Evolutionary conservation across 2,888 invertebrate genomes (phyloP).

Genomic region (Prostheceraeus crozeri): DNA sequence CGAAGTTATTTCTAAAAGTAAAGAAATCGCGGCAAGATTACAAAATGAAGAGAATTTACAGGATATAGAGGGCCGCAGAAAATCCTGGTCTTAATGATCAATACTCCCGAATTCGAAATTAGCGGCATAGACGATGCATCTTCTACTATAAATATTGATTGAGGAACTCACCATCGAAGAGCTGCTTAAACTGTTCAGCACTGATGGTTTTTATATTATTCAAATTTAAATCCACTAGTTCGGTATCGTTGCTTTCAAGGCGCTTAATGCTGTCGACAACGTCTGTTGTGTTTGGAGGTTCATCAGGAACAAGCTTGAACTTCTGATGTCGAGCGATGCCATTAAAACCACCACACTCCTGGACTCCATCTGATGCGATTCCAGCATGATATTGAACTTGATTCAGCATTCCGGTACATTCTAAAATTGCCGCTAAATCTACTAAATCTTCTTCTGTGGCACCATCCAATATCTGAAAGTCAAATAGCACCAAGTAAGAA

Average conservation of each 20-base stretch:
- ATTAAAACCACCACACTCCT: constrained; percentile 39
- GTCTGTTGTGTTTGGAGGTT: constrained; percentile 92
- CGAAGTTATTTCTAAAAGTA: too few species aligned
- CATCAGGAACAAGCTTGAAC: constrained; percentile 80
- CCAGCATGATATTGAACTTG: constrained; percentile 64
- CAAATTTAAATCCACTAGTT: constrained; percentile 75
- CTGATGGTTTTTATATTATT: constrained; percentile 89
- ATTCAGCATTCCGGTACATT: constrained; percentile 99
- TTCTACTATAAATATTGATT: too few species aligned
- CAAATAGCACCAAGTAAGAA: too few species aligned
- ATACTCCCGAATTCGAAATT: too few species aligned
- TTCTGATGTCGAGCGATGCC: constrained; percentile 87
- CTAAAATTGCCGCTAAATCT: constrained; percentile 93
- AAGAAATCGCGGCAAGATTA: too few species aligned
- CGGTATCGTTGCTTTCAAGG: constrained; percentile 68
- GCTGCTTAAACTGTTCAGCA: constrained; percentile 26
- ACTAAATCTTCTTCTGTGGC: constrained; percentile 74
- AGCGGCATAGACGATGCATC: too few species aligned
- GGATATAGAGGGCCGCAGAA: too few species aligned
- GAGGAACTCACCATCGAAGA: too few species aligned
- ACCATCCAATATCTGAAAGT: constrained; percentile 46
- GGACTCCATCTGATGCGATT: constrained; percentile 24
- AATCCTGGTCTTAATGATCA: too few species aligned
- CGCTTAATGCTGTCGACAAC: constrained; percentile 73
- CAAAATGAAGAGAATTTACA: too few species aligned